Conservation (phyloP, 2,113 vertebrate genomes). For the Siphamia tubifer region DNA sequence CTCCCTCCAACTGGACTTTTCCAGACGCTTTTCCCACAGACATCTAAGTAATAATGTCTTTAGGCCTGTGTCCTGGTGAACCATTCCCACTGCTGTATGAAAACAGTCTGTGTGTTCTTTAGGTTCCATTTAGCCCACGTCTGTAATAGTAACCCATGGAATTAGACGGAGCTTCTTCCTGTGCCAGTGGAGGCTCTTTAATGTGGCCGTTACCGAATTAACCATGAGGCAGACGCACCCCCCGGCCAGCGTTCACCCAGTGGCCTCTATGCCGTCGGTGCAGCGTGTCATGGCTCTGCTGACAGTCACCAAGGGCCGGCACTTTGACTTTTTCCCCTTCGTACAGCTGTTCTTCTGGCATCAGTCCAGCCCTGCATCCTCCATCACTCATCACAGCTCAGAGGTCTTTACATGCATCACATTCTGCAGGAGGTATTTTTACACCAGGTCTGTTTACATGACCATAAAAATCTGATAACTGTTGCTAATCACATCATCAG, state of each 20-base stretch:
- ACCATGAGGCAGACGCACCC: constrained; percentile 39
- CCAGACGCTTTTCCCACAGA: constrained; percentile 63
- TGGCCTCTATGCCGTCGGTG: constrained; percentile 38
- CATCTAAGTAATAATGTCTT: constrained; percentile 43
- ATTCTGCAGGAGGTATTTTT: constrained; percentile 49
- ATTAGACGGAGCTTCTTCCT: constrained; percentile 68
- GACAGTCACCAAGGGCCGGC: background rate
- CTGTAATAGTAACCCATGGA: constrained; percentile 76
- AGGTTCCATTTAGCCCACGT: constrained; percentile 68
- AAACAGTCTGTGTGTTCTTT: constrained; percentile 76
- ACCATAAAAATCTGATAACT: too few species aligned
- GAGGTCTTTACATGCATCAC: constrained; percentile 10
- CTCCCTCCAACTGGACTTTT: constrained; percentile 41
- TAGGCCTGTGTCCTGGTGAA: constrained; percentile 32
- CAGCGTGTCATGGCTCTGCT: too few species aligned
- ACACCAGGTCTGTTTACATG: too few species aligned
- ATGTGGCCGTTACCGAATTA: constrained; percentile 73
- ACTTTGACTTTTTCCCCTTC: background rate
- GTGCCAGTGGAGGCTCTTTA: constrained; percentile 63
- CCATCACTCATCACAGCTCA: constrained; percentile 36
- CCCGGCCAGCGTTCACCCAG: constrained; percentile 32
- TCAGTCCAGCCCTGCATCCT: constrained; percentile 7
- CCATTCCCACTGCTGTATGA: constrained; percentile 48
- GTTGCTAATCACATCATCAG: too few species aligned
- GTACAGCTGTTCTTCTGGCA: constrained; percentile 38